Base-by-base conservation (phyloP, 2,888 invertebrate species). In the Mamestra brassicae region DNA sequence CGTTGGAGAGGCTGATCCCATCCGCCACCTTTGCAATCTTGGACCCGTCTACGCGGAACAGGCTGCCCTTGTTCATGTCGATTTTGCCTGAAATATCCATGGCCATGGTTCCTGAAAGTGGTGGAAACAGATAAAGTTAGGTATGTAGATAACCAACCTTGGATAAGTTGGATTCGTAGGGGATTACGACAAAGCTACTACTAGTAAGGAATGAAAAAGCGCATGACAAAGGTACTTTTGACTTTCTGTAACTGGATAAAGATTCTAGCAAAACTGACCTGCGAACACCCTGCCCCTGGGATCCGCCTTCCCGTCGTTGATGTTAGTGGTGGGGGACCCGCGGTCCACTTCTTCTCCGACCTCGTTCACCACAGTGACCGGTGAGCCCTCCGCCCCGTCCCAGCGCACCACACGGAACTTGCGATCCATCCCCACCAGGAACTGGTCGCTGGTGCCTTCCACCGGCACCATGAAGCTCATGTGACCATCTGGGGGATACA, bases 271-370 rank as follows among this genome's bases (percentile, higher is more conserved):
- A 45, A 42, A 47, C 87, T 82, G 38, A 96, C 98, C 98, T 85
- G 97, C 97, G 96, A 97, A 98, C 47, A 98, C 93, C 65, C 98
- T 96, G 42, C 98, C 98, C n/a, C 93, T 93, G 4, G 97, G 97
- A 93, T 98, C 98, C 66, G 97, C 97, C 94, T 98, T 98, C 54
- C 97, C 98, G 89, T 98, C 98, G 88, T 98, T 98, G 85, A 98
- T 96, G 82, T 98, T 96, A 89, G 97, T 97, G 11, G 88, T 93
- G 1, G 94, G 97, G 11, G 95, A 94, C 68, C 97, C 97, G 17
- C 93, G 91, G 88, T 97, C 97, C 2, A 98, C 97, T 85, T 97
- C 97, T 85, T 97, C 97, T 2, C 96, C 95, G 38, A 98, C 62
- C 52, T 90, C 94, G 80, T 95, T 93, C 0, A 97, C 87, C 7